Evolutionary conservation across 2,888 invertebrate genomes (phyloP).

Genomic region (Sinodicranocentrus sp.): DNA sequence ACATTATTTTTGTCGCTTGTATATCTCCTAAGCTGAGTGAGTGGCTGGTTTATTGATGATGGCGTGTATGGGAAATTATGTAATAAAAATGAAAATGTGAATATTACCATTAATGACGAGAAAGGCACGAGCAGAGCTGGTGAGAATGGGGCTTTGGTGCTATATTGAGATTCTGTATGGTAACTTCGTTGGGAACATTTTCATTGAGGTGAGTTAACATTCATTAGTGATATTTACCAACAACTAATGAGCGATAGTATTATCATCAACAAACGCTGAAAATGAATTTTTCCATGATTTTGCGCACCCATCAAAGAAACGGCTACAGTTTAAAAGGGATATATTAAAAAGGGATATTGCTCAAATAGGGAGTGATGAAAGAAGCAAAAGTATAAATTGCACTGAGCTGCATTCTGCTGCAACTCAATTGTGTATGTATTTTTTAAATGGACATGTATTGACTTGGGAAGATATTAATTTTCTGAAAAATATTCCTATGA

Average conservation of each 20-base stretch:
- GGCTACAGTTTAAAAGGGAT: background rate
- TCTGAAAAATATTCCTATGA: background rate
- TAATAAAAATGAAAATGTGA: slow-evolving; percentile 5
- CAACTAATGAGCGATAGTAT: slow-evolving; percentile 38
- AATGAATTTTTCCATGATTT: slow-evolving; percentile 43
- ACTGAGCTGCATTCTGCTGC: background rate
- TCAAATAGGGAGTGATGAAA: background rate
- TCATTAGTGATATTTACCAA: slow-evolving; percentile 21
- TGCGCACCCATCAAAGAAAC: background rate
- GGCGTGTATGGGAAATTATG: slow-evolving; percentile 37
- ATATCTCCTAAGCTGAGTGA: too few species aligned
- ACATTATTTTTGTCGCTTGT: too few species aligned
- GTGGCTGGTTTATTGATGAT: background rate
- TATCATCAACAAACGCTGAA: background rate
- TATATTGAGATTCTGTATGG: background rate
- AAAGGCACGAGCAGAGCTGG: slow-evolving; percentile 1
- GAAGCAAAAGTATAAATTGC: background rate
- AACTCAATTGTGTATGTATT: slow-evolving; percentile 5
- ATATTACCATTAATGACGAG: slow-evolving; percentile 2
- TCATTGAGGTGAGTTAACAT: slow-evolving; percentile 17
- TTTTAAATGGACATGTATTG: background rate
- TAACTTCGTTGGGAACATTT: background rate
- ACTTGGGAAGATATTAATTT: background rate
- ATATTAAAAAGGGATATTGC: background rate
- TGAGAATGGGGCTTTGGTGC: background rate